Percentiles rank a stretch among this genome's conserved stretches.
Evolutionary conservation across 2,888 invertebrate species (phyloP).

Genomic region (Chamaedrilus cognettii): DNA sequence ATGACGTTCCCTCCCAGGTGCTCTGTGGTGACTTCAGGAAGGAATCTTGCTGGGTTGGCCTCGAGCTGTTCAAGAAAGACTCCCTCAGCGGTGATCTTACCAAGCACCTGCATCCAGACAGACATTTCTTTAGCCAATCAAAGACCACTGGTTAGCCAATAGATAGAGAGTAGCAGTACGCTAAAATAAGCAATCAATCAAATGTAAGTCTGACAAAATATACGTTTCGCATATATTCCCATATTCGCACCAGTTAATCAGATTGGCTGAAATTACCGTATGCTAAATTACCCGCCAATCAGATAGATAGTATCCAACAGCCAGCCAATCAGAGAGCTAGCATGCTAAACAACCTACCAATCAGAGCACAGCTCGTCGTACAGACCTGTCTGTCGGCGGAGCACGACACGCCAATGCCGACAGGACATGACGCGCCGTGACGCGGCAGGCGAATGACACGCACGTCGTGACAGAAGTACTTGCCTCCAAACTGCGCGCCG

Average conservation of each 20-base stretch:
- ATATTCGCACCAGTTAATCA: no score
- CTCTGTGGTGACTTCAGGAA: conserved; percentile 54
- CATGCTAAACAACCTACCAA: not conserved
- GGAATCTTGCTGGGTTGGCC: conserved; percentile 55
- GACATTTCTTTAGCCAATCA: no score
- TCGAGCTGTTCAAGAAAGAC: conserved; percentile 59
- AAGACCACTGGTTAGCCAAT: no score
- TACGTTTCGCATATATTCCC: no score
- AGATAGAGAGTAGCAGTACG: no score
- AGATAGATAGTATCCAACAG: not conserved
- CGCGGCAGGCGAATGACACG: conserved; percentile 57
- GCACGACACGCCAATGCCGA: conserved; percentile 59
- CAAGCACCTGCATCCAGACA: conserved; percentile 52
- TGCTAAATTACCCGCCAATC: not conserved
- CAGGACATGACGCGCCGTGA: conserved; percentile 60
- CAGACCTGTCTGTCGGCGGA: conserved; percentile 59
- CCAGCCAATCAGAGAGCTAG: not conserved
- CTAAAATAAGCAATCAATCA: no score
- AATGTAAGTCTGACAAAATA: no score
- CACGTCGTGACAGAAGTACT: conserved; percentile 61
- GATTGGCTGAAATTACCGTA: no score
- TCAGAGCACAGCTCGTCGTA: not conserved
- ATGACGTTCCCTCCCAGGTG: conserved; percentile 54
- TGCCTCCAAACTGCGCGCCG: conserved; percentile 61
- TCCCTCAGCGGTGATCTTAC: conserved; percentile 57